These are phyloP conservation scores for Dascillus cervinus DNA, from an alignment of 2,888 invertebrate genomes.

Conservation along the genomic window DNA sequence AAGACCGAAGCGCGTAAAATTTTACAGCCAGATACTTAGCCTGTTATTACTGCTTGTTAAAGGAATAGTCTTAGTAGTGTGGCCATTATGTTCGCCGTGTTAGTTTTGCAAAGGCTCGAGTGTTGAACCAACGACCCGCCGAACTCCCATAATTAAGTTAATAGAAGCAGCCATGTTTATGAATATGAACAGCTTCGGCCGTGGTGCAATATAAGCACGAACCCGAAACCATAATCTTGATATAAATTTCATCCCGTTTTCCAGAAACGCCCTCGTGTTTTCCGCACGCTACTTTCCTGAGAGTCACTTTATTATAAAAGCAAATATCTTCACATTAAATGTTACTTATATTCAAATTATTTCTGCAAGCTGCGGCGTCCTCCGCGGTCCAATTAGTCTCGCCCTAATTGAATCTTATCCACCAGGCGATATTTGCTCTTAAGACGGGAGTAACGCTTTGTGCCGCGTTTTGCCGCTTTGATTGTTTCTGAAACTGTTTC, in stretches of 20 bases:
- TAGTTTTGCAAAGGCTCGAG: slow-evolving; percentile 9
- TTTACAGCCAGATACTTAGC: too few relatives aligned
- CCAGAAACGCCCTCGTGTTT: slow-evolving; percentile 9
- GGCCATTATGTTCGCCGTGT: too few relatives aligned
- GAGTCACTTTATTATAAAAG: slow-evolving; percentile 36
- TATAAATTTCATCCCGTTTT: slow-evolving; percentile 30
- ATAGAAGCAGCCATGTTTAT: slow-evolving; percentile 23
- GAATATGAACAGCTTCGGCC: slow-evolving; percentile 22
- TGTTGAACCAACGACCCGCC: slow-evolving; percentile 11
- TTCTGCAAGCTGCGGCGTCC: slow-evolving; percentile 27
- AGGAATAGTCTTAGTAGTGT: too few relatives aligned
- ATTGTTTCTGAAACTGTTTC: slow-evolving; percentile 34
- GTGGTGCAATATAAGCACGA: slow-evolving; percentile 30
- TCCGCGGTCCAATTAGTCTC: slow-evolving; percentile 34
- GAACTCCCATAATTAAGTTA: slow-evolving; percentile 23
- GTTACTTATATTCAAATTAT: slow-evolving; percentile 42
- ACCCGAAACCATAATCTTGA: slow-evolving; percentile 35
- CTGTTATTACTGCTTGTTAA: too few relatives aligned
- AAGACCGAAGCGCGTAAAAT: too few relatives aligned
- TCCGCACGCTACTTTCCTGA: slow-evolving; percentile 13
- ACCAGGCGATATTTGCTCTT: slow-evolving; percentile 27
- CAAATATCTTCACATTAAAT: slow-evolving; percentile 39
- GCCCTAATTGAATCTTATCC: slow-evolving; percentile 38
- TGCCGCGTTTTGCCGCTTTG: slow-evolving; percentile 21
- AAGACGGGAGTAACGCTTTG: slow-evolving; percentile 11